Conservation (phyloP, 2,113 vertebrate genomes). For the Corythaixoides concolor region DNA sequence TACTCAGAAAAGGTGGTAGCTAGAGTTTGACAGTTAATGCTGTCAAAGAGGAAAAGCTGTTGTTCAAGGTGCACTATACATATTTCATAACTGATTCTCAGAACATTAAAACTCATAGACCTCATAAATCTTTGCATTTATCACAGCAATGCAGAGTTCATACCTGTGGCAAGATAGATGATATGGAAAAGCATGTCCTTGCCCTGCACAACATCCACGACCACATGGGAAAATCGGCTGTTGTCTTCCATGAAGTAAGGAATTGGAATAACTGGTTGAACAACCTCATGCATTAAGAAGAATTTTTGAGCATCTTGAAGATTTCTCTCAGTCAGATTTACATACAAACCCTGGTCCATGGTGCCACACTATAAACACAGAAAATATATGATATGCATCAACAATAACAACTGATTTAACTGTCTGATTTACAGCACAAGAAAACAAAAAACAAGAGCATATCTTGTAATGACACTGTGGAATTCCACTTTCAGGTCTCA, state of each 20-base stretch:
- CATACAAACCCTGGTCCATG: constrained; percentile 89
- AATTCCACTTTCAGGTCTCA: neutral
- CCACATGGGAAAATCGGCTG: constrained; percentile 92
- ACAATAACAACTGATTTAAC: neutral
- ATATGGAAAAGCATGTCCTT: constrained; percentile 89
- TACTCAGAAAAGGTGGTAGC: neutral
- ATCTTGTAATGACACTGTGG: neutral
- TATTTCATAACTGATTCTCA: neutral
- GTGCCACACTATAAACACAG: constrained; percentile 87
- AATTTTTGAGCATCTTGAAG: constrained; percentile 97
- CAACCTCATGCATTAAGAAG: constrained; percentile 94
- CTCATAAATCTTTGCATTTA: neutral
- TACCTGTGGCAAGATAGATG: constrained; percentile 96
- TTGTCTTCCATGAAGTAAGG: constrained; percentile 97
- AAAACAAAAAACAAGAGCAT: neutral
- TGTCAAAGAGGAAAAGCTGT: neutral
- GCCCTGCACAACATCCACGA: constrained; percentile 94
- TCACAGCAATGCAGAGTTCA: neutral
- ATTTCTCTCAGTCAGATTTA: constrained; percentile 93
- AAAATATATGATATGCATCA: neutral
- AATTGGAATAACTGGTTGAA: constrained; percentile 86
- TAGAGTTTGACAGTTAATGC: neutral
- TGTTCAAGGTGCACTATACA: fast-evolving
- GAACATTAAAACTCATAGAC: neutral
- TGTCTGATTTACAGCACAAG: neutral